Base-by-base conservation (phyloP, 2,797 vertebrate species). In the Ctenopoma multispine region DNA sequence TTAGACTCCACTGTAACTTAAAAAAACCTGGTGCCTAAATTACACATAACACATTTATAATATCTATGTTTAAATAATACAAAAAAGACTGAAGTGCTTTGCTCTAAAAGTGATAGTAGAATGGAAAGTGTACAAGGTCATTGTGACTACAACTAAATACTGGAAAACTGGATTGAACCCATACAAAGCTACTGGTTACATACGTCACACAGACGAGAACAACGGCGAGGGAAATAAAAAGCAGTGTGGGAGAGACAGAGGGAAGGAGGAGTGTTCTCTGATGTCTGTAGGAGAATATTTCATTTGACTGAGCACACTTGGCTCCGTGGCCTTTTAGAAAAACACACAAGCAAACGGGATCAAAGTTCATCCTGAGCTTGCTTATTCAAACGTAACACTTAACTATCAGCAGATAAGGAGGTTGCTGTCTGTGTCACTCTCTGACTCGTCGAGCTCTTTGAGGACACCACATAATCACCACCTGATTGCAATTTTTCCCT, bases 321-420 rank as follows among this genome's bases (percentile, higher is more conserved):
- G 86, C 89, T 87, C 75, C 1, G 9, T 86, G 84, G 90, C 91
- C 92, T 89, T 92, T 90, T 87, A 66, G 81, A 91, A 91, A 89
- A 90, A 87, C 82, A 89, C 81, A 81, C 80, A 80, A 88, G 86
- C 79, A 84, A 86, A 85, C 48, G 55, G 84, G 84, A 89, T 93
- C 87, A 90, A 68, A 91, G 92, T 79, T 89, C 84, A 87, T 64
- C 46, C 64, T 0, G 21, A 44, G 77, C 72, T 63, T 1, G 44
- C 80, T 77, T 72, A 80, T 83, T 89, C 73, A 87, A 86, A 85
- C 62, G 66, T 59, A 70, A 81, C 84, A 82, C 84, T 88, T 72
- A 61, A 87, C 84, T 85, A 54, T 15, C 57, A 12, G 59, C 77
- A 85, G 90, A 92, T 93, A 89, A 90, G 82, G 50, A 82, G 78